phyloP scores from a whole-genome alignment of 2,797 vertebrate genomes.

The Sciurus carolinensis region DNA sequence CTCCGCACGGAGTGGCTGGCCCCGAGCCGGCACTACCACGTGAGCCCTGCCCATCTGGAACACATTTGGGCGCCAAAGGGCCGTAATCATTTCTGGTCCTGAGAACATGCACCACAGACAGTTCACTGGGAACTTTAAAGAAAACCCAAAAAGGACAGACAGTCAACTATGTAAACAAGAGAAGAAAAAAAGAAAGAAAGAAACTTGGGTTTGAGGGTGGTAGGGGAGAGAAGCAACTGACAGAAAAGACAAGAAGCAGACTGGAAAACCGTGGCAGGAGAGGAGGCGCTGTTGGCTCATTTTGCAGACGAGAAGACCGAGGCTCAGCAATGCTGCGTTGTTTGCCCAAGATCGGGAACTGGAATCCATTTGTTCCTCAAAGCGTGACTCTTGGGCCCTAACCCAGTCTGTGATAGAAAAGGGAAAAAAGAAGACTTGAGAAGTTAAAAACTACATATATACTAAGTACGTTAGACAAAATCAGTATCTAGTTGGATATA shows the following conservation, averaged over 20 bases:
- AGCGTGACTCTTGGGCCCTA: not conserved
- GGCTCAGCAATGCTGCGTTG: not conserved
- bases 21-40: not conserved
- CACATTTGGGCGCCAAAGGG: slow-evolving; percentile 77
- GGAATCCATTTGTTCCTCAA: not conserved
- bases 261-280: accelerated
- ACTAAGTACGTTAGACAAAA: not conserved
- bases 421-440: not conserved
- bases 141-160: slow-evolving; percentile 59
- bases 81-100: slow-evolving; percentile 75
- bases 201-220: not conserved
- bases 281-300: not conserved
- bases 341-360: not conserved
- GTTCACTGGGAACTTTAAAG: slow-evolving; percentile 82
- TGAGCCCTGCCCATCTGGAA: slow-evolving; percentile 75
- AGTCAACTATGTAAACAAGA: slow-evolving; percentile 67
- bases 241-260: not conserved
- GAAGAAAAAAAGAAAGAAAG: not conserved
- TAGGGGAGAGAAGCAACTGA: not conserved
- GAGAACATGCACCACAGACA: slow-evolving; percentile 78
- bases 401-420: not conserved
- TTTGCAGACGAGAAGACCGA: not conserved
- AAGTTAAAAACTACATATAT: not conserved
- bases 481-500: not conserved
- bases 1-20: not conserved